Percentiles rank a stretch among this genome's conserved stretches.
These are phyloP conservation scores for Solea solea DNA, from an alignment of 2,113 vertebrate species.

Conservation along the genomic window DNA sequence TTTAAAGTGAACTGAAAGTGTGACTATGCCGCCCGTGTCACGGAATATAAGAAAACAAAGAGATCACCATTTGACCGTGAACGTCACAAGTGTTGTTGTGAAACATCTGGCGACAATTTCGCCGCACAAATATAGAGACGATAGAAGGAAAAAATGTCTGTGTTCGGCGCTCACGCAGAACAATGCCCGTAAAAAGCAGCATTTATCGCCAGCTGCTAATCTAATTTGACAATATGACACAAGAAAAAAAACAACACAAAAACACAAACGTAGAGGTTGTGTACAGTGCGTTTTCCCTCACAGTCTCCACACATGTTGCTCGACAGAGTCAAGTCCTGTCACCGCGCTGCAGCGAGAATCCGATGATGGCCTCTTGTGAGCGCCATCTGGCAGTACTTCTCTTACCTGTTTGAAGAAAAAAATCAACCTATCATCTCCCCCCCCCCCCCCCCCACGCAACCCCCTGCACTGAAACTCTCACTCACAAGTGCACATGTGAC, in stretches of 20 bases:
- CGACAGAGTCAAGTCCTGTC: conserved; percentile 39
- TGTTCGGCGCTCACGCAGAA: background rate
- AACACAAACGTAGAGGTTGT: background rate
- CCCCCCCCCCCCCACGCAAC: conserved; percentile 18
- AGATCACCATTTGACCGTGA: no score
- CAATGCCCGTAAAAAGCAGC: background rate
- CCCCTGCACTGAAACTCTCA: conserved; percentile 30
- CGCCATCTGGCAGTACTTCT: conserved; percentile 74
- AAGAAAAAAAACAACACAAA: background rate
- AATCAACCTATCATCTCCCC: conserved; percentile 61
- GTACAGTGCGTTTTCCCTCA: background rate
- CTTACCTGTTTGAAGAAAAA: conserved; percentile 68
- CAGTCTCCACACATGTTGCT: conserved; percentile 49
- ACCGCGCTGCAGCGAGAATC: conserved; percentile 56
- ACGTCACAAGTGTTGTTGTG: conserved; percentile 2
- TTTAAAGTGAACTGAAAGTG: no score
- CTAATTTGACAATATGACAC: background rate
- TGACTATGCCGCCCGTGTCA: no score
- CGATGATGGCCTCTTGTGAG: conserved; percentile 68
- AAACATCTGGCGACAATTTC: conserved; percentile 32
- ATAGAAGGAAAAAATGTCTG: background rate
- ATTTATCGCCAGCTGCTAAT: background rate
- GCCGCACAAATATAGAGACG: conserved; percentile 1
- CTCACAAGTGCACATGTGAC: conserved; percentile 36
- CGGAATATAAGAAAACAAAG: no score